Evolutionary conservation across 2,888 invertebrate species (phyloP), one percentile per base, ranked within the genome.

Genomic region (Sclerodermus sp.): DNA sequence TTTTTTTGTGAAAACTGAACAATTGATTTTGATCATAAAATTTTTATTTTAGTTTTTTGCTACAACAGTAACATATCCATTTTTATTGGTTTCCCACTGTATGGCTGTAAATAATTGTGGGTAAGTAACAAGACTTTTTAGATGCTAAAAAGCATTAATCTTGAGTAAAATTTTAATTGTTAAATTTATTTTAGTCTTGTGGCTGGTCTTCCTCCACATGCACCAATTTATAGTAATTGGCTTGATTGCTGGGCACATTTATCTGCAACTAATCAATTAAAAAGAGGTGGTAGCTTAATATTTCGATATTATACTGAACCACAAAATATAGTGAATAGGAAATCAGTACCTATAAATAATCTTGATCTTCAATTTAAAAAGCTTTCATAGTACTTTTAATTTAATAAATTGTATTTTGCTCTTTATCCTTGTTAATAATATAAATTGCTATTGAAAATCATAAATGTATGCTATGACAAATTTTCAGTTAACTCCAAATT

Each of bases 21-120:
- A n/a, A 14, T 14, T 12, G n/a, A 31, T 40, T 23, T 8, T 36
- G 30, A 38, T 12, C 9, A 34, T 10, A 38, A 3, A 30, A 13
- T 43, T 4, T 15, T 13, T 29, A 15, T 71, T 61, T 62, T 79
- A 84, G 84, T 90, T 94, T 76, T 80, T 93, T 45, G 90, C 91
- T 51, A 86, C 90, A 55, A 89, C 92, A 48, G 71, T 93, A 55
- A 89, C 93, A n/a, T 97, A 98, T 79, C 96, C 96, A 15, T 87
- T 96, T 74, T 87, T 89, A 74, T 90, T 97, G 51, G 93, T 96
- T 1, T 89, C 93, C 10, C 91, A 92, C 51, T 91, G 95, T 68
- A 94, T 96, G 91, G 86, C 89, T 51, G 90, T 96, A 9, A 88
- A 88, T 53, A 88, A 91, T 53, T 88, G 88, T 13, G 87, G 86